Evolutionary conservation across 2,888 invertebrate genomes (phyloP).

Genomic region (Yponomeuta evonymella): DNA sequence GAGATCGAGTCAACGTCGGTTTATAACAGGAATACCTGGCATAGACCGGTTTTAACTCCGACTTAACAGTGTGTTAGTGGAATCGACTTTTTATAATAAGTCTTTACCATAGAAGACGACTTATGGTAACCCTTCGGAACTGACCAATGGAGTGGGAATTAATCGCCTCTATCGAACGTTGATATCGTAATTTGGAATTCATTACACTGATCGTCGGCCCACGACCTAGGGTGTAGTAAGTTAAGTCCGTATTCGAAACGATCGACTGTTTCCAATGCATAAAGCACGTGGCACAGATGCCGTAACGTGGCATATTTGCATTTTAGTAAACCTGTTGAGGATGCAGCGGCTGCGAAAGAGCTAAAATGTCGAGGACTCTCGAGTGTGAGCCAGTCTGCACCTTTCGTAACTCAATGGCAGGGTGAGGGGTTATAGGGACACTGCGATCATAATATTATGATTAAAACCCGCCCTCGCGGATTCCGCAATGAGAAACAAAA

Average conservation of each 20-base stretch:
- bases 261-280: no score
- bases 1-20: no score
- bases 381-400: slow-evolving; percentile 25
- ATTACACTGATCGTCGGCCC: background rate
- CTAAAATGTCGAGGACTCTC: slow-evolving; percentile 20
- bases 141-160: background rate
- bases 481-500: background rate
- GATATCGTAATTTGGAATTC: background rate
- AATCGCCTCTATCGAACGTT: background rate
- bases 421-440: slow-evolving; percentile 29
- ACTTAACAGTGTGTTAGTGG: no score
- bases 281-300: no score
- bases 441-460: slow-evolving; percentile 43
- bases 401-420: slow-evolving; percentile 21
- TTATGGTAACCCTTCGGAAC: background rate
- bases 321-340: background rate
- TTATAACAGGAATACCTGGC: no score
- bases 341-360: background rate
- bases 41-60: no score
- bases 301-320: background rate
- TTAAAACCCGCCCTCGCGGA: slow-evolving; percentile 56
- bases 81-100: no score
- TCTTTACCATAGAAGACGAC: no score
- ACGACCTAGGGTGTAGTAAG: no score
- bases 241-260: no score